Evolutionary conservation across 2,113 vertebrate genomes (phyloP).

Genomic region (Micronycteris hirsuta): DNA sequence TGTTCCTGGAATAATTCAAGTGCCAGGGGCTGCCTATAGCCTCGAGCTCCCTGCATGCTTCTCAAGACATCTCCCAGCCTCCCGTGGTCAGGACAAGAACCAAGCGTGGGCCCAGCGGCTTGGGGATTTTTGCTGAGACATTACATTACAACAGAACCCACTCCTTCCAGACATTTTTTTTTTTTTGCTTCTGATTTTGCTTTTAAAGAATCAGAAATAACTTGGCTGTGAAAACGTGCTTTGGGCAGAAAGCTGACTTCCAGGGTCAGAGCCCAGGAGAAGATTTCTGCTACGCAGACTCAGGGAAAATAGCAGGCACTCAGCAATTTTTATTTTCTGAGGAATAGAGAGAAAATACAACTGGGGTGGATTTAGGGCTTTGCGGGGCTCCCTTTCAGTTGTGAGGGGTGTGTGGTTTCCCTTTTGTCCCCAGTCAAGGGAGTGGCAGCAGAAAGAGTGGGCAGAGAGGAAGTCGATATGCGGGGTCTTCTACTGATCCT

Average conservation of each 20-base stretch:
- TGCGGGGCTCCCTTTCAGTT: not conserved
- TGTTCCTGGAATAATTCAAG: constrained; percentile 14
- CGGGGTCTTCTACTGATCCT: accelerated
- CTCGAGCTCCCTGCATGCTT: not conserved
- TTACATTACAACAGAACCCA: constrained; percentile 34
- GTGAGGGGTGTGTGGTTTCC: not conserved
- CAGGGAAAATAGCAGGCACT: constrained; percentile 31
- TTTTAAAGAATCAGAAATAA: constrained; percentile 77
- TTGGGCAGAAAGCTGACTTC: constrained; percentile 47
- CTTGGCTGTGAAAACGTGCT: constrained; percentile 66
- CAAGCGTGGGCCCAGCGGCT: not conserved
- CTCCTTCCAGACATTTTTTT: constrained; percentile 45
- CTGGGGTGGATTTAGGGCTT: constrained; percentile 48
- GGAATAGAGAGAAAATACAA: constrained; percentile 54
- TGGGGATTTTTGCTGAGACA: constrained; percentile 56
- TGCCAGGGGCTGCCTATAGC: not conserved
- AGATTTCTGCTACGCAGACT: constrained; percentile 34
- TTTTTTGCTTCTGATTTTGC: constrained; percentile 43
- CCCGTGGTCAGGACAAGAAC: not conserved
- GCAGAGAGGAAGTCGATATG: accelerated
- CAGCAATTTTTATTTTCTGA: constrained; percentile 66
- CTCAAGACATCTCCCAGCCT: not conserved
- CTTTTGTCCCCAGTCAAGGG: not conserved
- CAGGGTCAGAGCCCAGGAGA: constrained; percentile 49
- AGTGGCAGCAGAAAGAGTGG: not conserved